Conservation (phyloP, 1,140 invertebrate species). For the Atta cephalotes region DNA sequence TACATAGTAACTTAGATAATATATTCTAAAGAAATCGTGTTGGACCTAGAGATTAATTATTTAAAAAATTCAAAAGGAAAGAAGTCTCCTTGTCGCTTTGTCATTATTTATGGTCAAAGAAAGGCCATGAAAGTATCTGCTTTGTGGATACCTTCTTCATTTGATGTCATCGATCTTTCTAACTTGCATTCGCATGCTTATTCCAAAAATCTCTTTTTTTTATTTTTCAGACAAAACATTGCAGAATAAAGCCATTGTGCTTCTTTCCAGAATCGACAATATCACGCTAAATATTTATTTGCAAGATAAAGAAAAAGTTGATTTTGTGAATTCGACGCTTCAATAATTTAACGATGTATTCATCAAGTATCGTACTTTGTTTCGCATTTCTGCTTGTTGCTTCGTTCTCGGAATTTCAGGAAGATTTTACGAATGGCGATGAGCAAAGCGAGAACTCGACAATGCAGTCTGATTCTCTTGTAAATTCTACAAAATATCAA, state of each 20-base stretch:
- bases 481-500: not conserved
- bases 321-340: not conserved
- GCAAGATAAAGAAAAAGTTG: not conserved
- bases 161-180: too few relatives aligned
- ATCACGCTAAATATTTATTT: not conserved
- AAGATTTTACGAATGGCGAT: not conserved
- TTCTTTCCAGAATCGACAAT: not conserved
- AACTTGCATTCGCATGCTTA: too few relatives aligned
- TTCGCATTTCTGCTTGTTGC: not conserved
- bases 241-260: not conserved
- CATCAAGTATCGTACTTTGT: not conserved
- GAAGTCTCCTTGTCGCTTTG: too few relatives aligned
- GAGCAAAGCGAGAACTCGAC: not conserved
- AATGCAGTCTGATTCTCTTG: not conserved
- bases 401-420: not conserved
- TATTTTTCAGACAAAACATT: not conserved
- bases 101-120: too few relatives aligned
- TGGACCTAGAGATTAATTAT: too few relatives aligned
- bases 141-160: too few relatives aligned
- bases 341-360: not conserved
- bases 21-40: too few relatives aligned
- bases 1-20: too few relatives aligned
- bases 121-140: too few relatives aligned
- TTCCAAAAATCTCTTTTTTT: not conserved
- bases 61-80: too few relatives aligned